These are phyloP conservation scores for Resseliella maxima DNA, from an alignment of 2,888 invertebrate species.

Conservation along the genomic window DNA sequence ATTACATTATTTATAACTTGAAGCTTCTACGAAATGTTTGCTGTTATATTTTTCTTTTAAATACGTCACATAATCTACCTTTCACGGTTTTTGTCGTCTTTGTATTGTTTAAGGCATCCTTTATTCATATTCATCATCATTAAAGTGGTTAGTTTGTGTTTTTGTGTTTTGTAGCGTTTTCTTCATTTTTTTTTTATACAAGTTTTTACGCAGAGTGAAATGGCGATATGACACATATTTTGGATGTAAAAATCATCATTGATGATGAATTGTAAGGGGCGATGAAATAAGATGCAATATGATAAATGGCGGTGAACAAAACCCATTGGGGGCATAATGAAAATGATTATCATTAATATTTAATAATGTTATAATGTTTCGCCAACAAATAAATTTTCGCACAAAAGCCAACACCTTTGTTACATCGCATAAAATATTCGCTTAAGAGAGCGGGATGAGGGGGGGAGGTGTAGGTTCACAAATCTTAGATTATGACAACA, in stretches of 20 bases:
- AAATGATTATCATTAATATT: background rate
- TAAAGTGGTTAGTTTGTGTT: background rate
- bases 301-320: background rate
- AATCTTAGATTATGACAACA: background rate
- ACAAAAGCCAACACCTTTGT: slow-evolving; percentile 7
- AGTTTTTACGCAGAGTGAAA: background rate
- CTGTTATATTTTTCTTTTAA: background rate
- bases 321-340: background rate
- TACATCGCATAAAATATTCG: background rate
- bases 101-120: slow-evolving; percentile 39
- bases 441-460: too few relatives aligned
- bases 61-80: slow-evolving; percentile 11
- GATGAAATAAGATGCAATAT: slow-evolving; percentile 19
- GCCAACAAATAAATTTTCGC: background rate
- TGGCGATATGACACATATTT: background rate
- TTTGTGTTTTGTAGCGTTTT: background rate
- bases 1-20: slow-evolving; percentile 27
- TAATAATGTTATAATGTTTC: background rate
- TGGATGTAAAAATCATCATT: background rate
- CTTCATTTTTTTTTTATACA: background rate
- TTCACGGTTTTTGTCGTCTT: slow-evolving; percentile 11
- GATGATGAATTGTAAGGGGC: too few relatives aligned
- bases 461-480: background rate
- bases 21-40: slow-evolving; percentile 44
- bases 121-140: slow-evolving; percentile 53